Evolutionary conservation across 1,140 invertebrate genomes (phyloP), one percentile per base, ranked within the genome.

Genomic region (Hesperophylax magnus): DNA sequence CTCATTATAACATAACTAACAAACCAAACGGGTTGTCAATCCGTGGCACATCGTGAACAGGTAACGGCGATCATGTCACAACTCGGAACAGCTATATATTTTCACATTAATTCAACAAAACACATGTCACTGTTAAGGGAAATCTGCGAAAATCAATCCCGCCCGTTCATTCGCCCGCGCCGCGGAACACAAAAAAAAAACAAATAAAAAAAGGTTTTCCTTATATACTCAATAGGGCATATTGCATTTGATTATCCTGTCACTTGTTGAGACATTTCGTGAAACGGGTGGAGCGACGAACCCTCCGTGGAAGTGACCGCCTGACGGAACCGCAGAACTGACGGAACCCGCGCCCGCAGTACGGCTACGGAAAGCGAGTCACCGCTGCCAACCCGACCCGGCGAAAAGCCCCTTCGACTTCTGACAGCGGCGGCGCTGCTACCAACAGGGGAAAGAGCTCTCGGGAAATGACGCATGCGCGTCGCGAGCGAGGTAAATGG

Each of bases 231-330:
- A 75, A 58, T 17, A 74, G 31, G 31, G 39, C 67, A 71, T 47
- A 52, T 52, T 71, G 39, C 24, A 4, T 27, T 58, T 56, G 15
- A 58, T 75, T 75, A 75, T 75, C 24, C 53, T 15, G 24, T 75
- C 71, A 75, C 71, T 75, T 75, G 71, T 54, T 75, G 54, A 75
- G 52, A 75, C 54, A 27, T 24, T 56, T 75, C n/a, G 5, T n/a
- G 22, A 22, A 56, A 58, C 24, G 11, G 31, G 31, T 5, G n/a
- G 53, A 17, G 31, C 69, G 56, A 67, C 53, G 65, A 22, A 17
- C 15, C 58, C 72, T 75, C 77, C 71, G 60, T 27, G 75, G 81
- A 83, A 83, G 77, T 83, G 82, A 79, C 82, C 79, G 79, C 77
- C 71, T 79, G 69, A 81, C 27, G 58, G 53, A 60, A 65, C 20